These are phyloP conservation scores for Zosterops hypoxanthus DNA, from an alignment of 2,113 vertebrate species.

Conservation along the genomic window DNA sequence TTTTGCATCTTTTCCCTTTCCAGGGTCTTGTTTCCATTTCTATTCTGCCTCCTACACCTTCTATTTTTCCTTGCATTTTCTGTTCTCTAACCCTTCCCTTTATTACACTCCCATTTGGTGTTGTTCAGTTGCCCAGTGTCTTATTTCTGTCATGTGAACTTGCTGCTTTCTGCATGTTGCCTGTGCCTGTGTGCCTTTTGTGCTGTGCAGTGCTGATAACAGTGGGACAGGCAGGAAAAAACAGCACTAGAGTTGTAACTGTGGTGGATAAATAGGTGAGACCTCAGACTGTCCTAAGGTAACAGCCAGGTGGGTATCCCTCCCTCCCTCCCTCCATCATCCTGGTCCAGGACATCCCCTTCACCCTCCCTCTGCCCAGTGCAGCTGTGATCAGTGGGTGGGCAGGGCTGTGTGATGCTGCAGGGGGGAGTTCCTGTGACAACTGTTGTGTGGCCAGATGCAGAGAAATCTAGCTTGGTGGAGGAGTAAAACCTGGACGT, in stretches of 20 bases:
- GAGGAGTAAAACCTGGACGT: background rate
- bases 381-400: background rate
- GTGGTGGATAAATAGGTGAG: background rate
- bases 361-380: background rate
- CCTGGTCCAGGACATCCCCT: background rate
- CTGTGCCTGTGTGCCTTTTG: background rate
- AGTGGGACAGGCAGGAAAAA: background rate
- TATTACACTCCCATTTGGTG: background rate
- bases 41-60: background rate
- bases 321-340: background rate
- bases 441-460: background rate
- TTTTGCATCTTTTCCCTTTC: background rate
- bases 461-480: background rate
- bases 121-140: background rate
- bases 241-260: fast-evolving
- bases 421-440: background rate
- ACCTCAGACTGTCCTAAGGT: fast-evolving
- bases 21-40: background rate
- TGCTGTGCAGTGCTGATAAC: background rate
- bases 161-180: background rate
- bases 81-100: background rate
- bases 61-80: background rate
- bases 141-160: background rate
- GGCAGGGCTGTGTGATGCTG: background rate
- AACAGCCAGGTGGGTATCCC: background rate